Conservation (phyloP, 2,888 invertebrate species). For the Chaitophorus viminalis region DNA sequence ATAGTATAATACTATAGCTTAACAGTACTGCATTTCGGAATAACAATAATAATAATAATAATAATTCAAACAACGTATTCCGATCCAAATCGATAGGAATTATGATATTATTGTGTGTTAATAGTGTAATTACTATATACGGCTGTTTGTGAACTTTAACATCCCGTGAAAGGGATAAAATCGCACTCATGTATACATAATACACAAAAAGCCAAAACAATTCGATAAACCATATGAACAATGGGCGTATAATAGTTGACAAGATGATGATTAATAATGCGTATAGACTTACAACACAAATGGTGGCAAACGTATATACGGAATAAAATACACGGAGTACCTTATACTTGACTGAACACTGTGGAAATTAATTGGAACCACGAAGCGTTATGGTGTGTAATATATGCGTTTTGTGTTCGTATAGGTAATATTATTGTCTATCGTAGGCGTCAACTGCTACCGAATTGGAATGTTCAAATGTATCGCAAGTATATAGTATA, state of each 20-base stretch:
- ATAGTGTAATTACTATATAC: neutral
- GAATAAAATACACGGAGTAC: constrained; percentile 1
- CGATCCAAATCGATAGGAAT: neutral
- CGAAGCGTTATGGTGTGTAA: neutral
- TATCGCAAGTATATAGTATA: no score
- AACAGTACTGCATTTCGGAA: neutral
- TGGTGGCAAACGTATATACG: neutral
- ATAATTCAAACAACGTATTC: neutral
- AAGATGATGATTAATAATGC: constrained; percentile 17
- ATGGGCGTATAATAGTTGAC: constrained; percentile 10
- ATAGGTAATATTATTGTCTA: no score
- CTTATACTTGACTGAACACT: neutral
- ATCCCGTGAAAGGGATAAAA: constrained; percentile 7
- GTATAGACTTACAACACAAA: constrained; percentile 20
- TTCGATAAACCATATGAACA: constrained; percentile 15
- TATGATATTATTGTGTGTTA: neutral
- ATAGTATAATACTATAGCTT: no score
- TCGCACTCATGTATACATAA: constrained; percentile 24
- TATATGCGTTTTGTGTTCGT: neutral
- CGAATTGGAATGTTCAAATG: no score
- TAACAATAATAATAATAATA: neutral
- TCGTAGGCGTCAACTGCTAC: no score
- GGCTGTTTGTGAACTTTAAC: neutral
- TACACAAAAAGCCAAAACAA: constrained; percentile 9
- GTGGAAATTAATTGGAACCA: constrained; percentile 14